Conservation (phyloP, 1,140 invertebrate species). For the Bombus vancouverensis region DNA sequence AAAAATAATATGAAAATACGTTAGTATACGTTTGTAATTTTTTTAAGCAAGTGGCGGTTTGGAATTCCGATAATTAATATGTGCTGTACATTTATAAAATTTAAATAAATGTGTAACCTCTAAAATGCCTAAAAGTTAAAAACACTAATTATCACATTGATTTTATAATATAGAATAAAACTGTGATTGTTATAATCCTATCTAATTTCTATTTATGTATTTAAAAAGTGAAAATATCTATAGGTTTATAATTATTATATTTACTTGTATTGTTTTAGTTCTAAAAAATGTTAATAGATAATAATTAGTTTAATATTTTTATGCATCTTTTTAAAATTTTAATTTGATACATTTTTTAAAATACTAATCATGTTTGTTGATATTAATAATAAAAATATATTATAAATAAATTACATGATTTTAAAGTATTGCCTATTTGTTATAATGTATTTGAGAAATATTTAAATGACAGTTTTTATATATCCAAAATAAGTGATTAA, state of each 20-base stretch:
- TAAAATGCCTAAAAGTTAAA: not conserved
- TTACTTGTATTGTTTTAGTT: conserved; percentile 1
- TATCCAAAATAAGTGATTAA: conserved; percentile 16
- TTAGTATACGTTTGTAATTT: not conserved
- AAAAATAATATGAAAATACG: conserved; percentile 1
- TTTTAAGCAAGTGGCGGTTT: not conserved
- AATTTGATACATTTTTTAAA: not conserved
- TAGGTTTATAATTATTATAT: not conserved
- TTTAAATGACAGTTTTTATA: not conserved
- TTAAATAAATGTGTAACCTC: conserved; percentile 3
- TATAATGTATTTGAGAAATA: conserved; percentile 18
- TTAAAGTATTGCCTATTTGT: conserved; percentile 1
- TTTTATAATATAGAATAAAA: not conserved
- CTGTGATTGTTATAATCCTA: not conserved
- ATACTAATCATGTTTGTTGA: not conserved
- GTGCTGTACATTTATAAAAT: conserved; percentile 30
- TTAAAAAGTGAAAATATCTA: not conserved
- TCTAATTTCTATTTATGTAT: not conserved
- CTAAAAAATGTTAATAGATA: not conserved
- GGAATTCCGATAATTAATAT: not conserved
- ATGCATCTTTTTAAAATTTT: not conserved
- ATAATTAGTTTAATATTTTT: not conserved
- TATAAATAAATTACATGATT: conserved; percentile 25
- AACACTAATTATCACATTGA: not conserved
- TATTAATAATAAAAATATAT: not conserved